These are phyloP conservation scores for Fregetta grallaria DNA, from an alignment of 2,113 vertebrate species.

Conservation along the genomic window DNA sequence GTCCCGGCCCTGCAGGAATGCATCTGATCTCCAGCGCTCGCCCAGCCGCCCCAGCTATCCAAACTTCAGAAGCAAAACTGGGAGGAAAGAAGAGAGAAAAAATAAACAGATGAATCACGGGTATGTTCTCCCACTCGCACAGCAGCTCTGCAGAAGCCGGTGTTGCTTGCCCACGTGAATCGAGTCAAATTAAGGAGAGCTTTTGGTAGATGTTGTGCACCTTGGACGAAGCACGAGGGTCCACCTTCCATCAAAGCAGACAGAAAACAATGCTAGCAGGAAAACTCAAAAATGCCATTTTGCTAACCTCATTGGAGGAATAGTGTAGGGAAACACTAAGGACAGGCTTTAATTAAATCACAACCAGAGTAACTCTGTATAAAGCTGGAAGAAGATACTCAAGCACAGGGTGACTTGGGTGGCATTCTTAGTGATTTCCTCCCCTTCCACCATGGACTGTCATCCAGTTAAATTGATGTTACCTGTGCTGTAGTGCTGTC, in stretches of 20 bases:
- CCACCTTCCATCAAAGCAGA: neutral
- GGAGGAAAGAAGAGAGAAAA: neutral
- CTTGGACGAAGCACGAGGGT: no score
- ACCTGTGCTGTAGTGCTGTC: neutral
- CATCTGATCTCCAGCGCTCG: constrained; percentile 9
- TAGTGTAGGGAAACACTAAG: neutral
- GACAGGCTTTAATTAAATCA: neutral
- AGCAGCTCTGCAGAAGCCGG: neutral
- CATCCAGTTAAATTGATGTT: neutral
- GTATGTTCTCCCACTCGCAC: rapidly evolving
- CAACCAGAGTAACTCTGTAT: neutral
- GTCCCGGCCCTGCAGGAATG: neutral
- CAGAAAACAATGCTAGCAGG: neutral
- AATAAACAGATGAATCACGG: neutral
- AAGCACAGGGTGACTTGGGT: neutral
- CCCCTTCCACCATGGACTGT: neutral
- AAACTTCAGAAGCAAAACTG: neutral
- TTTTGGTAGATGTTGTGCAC: neutral
- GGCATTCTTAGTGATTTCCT: neutral
- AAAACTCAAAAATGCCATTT: neutral
- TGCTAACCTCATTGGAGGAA: neutral
- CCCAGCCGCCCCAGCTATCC: neutral
- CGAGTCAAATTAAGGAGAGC: neutral
- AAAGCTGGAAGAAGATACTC: neutral
- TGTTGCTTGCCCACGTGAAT: rapidly evolving